Percentiles rank a stretch among this genome's conserved stretches.
Conservation (phyloP, 2,113 vertebrate genomes). For the Cochlearius cochlearius region DNA sequence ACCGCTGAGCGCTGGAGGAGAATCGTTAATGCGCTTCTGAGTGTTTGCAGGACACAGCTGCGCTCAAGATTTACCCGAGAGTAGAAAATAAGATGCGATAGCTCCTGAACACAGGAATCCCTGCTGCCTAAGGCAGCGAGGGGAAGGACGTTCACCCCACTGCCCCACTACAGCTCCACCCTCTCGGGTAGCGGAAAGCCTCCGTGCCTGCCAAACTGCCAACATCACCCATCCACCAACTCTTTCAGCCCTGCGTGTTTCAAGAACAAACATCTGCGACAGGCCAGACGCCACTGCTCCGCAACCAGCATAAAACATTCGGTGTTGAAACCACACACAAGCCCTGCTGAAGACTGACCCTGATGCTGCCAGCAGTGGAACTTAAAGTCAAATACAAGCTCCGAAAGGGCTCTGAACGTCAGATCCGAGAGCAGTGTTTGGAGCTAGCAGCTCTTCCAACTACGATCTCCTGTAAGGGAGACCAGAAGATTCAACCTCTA, state of each 20-base stretch:
- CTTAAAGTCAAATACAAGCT: not conserved
- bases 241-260: not conserved
- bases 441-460: not conserved
- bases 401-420: rapidly evolving
- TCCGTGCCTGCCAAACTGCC: not conserved
- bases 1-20: not conserved
- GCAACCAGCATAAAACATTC: not conserved
- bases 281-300: not conserved
- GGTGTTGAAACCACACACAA: not conserved
- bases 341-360: not conserved
- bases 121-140: not conserved
- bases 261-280: not conserved
- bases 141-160: not conserved
- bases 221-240: rapidly evolving
- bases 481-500: not conserved
- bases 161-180: not conserved
- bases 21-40: not conserved
- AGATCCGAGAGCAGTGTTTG: not conserved
- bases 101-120: not conserved
- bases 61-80: not conserved
- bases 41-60: not conserved
- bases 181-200: not conserved
- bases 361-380: not conserved
- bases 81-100: not conserved
- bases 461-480: not conserved